Evolutionary conservation across 1,140 invertebrate species (phyloP), one percentile per base, ranked within the genome.

Genomic region (Hylaeus volcanicus): DNA sequence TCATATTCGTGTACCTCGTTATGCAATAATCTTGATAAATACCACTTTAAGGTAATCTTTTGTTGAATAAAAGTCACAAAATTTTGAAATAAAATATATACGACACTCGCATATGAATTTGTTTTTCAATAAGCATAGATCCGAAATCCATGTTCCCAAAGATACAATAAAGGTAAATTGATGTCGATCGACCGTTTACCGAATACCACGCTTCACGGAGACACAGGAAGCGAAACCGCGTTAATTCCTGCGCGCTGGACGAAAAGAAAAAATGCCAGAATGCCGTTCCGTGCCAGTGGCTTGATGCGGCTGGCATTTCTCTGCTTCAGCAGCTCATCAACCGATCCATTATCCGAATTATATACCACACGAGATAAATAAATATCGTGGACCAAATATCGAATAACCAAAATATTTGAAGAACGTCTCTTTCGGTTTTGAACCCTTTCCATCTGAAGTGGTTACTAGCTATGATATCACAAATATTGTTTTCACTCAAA

Each of bases 211-310:
- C 69, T 64, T 72, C 77, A 69, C 82, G 85, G 74, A 81, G 71
- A 79, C 77, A 61, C 80, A 74, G 48, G 53, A 56, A 45, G 73
- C 14, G 69, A 69, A 83, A 73, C 64, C 69, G 45, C 76, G 78
- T 83, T 79, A 83, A 86, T 86, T 87, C 78, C 86, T 86, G 81
- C 66, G 80, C 74, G 84, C 75, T 75, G 70, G 41, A 51, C 74
- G 74, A 75, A 83, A 86, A 55, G 68, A 79, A 87, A 87, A 86
- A 86, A 84, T 78, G 79, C 39, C 75, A 68, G 85, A 79, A 84
- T 78, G 70, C 61, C 78, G 64, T 86, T 87, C 77, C 85, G 56
- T 84, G 81, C 81, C 81, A 74, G 60, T 61, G 60, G 74, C 63
- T 87, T 68, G 58, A 81, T 69, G 74, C 71, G 53, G 55, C 55